Conservation (phyloP, 1,140 invertebrate genomes). For the Caenorhabditis brenneri region DNA sequence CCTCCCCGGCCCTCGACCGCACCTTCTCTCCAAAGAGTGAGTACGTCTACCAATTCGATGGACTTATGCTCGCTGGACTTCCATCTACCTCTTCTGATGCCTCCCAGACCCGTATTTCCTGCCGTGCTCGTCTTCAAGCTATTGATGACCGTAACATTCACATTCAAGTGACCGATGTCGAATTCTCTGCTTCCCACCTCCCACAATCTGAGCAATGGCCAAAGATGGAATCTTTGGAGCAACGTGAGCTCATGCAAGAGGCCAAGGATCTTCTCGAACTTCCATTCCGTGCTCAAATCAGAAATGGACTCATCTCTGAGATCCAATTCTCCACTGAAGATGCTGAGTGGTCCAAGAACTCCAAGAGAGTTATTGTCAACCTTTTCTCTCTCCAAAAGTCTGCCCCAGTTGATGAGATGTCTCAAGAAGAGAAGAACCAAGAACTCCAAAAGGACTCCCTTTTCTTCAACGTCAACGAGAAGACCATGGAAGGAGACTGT, state of each 20-base stretch:
- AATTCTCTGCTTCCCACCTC: slow-evolving; percentile 31
- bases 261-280: slow-evolving; percentile 20
- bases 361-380: slow-evolving; percentile 68
- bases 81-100: slow-evolving; percentile 17
- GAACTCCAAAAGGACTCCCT: not conserved
- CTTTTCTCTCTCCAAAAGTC: slow-evolving; percentile 69
- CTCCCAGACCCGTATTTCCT: slow-evolving; percentile 40
- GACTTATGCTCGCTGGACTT: slow-evolving; percentile 29
- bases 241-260: slow-evolving; percentile 19
- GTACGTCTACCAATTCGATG: slow-evolving; percentile 44
- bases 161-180: slow-evolving; percentile 38
- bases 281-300: slow-evolving; percentile 42
- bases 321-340: slow-evolving; percentile 60
- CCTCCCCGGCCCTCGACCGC: slow-evolving; percentile 37
- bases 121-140: slow-evolving; percentile 17
- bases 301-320: slow-evolving; percentile 47
- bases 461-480: slow-evolving; percentile 52
- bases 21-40: slow-evolving; percentile 36
- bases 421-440: not conserved
- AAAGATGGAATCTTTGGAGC: slow-evolving; percentile 37
- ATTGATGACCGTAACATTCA: slow-evolving; percentile 25
- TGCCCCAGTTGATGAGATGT: slow-evolving; percentile 53
- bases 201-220: not conserved
- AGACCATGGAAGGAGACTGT: slow-evolving; percentile 61
- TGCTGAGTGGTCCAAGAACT: slow-evolving; percentile 67